Conservation (phyloP, 1,140 invertebrate genomes). For the Zaprionus gabonicus region DNA sequence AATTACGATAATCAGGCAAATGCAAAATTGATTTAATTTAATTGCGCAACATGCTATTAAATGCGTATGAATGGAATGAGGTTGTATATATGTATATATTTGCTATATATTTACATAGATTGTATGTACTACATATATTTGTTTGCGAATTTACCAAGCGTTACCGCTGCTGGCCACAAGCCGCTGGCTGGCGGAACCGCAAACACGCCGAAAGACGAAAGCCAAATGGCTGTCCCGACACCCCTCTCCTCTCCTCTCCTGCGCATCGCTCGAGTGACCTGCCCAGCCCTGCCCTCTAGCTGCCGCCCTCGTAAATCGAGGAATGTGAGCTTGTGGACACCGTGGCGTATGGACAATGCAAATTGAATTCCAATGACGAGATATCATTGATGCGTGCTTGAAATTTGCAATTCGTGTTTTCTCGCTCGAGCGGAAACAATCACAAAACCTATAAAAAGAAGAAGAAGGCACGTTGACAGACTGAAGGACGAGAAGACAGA, state of each 20-base stretch:
- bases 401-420: constrained; percentile 81
- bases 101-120: background rate
- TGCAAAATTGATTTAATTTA: constrained; percentile 67
- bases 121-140: background rate
- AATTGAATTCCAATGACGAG: constrained; percentile 81
- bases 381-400: constrained; percentile 78
- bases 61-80: constrained; percentile 56
- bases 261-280: background rate
- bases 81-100: background rate
- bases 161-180: constrained; percentile 57
- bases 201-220: constrained; percentile 72
- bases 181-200: constrained; percentile 50
- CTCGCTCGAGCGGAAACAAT: constrained; percentile 71
- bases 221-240: constrained; percentile 39
- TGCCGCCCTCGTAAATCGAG: constrained; percentile 15
- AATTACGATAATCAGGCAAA: constrained; percentile 43
- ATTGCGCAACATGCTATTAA: constrained; percentile 61
- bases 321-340: constrained; percentile 42
- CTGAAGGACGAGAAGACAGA: background rate
- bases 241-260: background rate
- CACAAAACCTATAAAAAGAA: constrained; percentile 48
- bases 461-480: constrained; percentile 29
- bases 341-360: constrained; percentile 65
- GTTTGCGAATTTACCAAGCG: constrained; percentile 12
- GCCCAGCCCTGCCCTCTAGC: background rate